Percentiles rank a stretch among this genome's conserved stretches.
These are phyloP conservation scores for Bombus confusus DNA, from an alignment of 1,140 invertebrate genomes.

Conservation along the genomic window DNA sequence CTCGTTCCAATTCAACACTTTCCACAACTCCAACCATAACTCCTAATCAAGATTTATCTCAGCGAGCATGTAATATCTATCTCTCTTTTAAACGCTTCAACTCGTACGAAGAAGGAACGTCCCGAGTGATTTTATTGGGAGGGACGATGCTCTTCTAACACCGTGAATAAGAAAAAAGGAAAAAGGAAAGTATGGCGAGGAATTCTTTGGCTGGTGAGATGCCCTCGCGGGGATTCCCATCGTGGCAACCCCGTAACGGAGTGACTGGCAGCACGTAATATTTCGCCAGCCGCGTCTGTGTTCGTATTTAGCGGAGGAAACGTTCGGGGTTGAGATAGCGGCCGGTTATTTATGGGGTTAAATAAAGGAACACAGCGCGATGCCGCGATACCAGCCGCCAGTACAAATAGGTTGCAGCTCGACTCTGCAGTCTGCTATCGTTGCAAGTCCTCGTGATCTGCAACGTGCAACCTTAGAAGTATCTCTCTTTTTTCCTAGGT, in stretches of 20 bases:
- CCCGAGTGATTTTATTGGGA: background rate
- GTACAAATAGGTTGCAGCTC: slow-evolving; percentile 78
- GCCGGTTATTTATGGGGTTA: slow-evolving; percentile 80
- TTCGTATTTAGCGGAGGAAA: slow-evolving; percentile 65
- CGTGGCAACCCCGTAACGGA: slow-evolving; percentile 44
- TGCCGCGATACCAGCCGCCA: slow-evolving; percentile 72
- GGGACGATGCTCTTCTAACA: slow-evolving; percentile 10
- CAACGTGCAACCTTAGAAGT: slow-evolving; percentile 45
- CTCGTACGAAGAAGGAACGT: background rate
- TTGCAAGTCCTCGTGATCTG: slow-evolving; percentile 73
- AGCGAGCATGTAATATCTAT: background rate
- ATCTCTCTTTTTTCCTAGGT: background rate
- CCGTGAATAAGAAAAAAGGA: background rate
- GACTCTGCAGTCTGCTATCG: slow-evolving; percentile 67
- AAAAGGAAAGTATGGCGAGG: background rate
- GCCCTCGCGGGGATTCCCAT: slow-evolving; percentile 56
- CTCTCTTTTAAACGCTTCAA: background rate
- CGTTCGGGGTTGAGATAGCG: slow-evolving; percentile 76
- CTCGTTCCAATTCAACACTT: background rate
- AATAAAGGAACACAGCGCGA: slow-evolving; percentile 80
- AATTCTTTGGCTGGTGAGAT: slow-evolving; percentile 50
- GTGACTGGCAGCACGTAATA: slow-evolving; percentile 69
- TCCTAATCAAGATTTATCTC: background rate
- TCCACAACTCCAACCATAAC: background rate
- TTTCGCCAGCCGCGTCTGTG: slow-evolving; percentile 54